Base-by-base conservation (phyloP, 2,888 invertebrate species). In the Ormyrus thymus region DNA sequence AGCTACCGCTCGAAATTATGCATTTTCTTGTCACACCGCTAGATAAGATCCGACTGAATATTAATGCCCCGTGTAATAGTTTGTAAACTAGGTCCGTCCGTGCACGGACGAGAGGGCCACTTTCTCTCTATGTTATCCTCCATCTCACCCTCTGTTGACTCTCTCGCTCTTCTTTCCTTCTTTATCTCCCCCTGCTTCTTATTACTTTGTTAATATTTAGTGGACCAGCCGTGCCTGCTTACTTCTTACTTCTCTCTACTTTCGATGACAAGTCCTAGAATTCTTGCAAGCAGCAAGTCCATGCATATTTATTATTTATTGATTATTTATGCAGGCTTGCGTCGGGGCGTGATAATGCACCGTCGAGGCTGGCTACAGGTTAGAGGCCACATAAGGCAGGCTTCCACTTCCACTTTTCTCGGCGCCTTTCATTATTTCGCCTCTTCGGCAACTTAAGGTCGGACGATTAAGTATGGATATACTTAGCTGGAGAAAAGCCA, bases 41-140 rank as follows among this genome's bases (percentile, higher is more conserved):
- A 85, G 87, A 88, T 87, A 87, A 89, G 87, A 86, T 86, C 86
- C 86, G 85, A 84, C 87, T 88, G 88, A 89, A 89, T 89, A 88
- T 88, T 89, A 88, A 89, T 88, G 87, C 82, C 81, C 82, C 82
- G 83, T 85, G 87, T 88, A 88, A 88, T 86, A 88, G 87, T 89
- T 87, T 86, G 88, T 86, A 86, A 88, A 87, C 87, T 87, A 84
- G 87, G 87, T 87, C 86, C 85, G 84, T 65, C 65, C 56, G 83
- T 76, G 70, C 55, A 59, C 46, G 45, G n/a, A n/a, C n/a, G n/a
- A n/a, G n/a, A 55, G 71, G 29, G 29, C 58, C 43, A 15, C n/a
- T 48, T 29, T 69, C 10, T 59, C 61, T 43, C 61, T 29, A 6
- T 48, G 5, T 11, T 45, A 9, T 10, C 1, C n/a, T 56, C 11